These are phyloP conservation scores for Ridgeia piscesae DNA, from an alignment of 1,140 invertebrate species.

Conservation along the genomic window DNA sequence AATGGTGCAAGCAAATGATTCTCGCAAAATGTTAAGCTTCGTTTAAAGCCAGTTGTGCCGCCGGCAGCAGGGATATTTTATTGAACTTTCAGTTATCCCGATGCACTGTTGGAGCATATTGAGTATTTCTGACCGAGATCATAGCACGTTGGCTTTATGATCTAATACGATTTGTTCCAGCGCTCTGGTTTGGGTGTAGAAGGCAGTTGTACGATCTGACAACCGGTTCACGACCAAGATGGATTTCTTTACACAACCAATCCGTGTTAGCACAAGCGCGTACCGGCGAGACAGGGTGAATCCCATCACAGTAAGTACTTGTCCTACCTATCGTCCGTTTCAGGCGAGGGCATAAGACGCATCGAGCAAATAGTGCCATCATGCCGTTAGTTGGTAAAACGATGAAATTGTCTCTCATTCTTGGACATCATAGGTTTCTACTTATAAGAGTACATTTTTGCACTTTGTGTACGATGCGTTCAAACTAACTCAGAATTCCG, in stretches of 20 bases:
- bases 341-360: background rate
- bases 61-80: too few species aligned
- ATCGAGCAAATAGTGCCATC: background rate
- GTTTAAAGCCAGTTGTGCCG: too few species aligned
- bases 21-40: background rate
- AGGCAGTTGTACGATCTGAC: background rate
- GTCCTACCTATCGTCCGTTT: background rate
- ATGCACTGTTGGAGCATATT: background rate
- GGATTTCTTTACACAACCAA: background rate
- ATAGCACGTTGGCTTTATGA: background rate
- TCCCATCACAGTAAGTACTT: background rate
- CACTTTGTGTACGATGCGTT: too few species aligned
- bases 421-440: too few species aligned
- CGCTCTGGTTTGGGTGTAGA: background rate
- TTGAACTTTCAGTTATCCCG: too few species aligned
- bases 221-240: background rate
- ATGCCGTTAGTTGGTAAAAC: background rate
- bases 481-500: too few species aligned
- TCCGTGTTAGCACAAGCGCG: background rate
- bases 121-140: background rate
- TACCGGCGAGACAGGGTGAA: background rate
- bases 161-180: background rate
- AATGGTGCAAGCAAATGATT: background rate
- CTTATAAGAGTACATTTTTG: too few species aligned
- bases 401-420: too few species aligned